These are phyloP conservation scores for Setophaga kirtlandii DNA, from an alignment of 2,113 vertebrate species.

Conservation along the genomic window DNA sequence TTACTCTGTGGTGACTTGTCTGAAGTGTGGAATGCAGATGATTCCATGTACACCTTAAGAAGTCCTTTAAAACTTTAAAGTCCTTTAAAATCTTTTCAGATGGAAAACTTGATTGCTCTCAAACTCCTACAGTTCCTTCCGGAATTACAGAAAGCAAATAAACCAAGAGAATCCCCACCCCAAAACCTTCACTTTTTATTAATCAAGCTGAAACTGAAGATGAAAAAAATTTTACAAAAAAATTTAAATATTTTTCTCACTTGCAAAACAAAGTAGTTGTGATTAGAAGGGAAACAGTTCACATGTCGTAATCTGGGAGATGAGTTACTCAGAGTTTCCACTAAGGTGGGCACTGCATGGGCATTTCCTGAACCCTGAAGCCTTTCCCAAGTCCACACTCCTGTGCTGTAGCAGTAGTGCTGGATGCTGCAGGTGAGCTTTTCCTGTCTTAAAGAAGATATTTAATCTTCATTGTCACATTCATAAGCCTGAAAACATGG, in stretches of 20 bases:
- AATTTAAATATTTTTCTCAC: not conserved
- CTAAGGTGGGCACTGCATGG: not conserved
- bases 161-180: not conserved
- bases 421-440: not conserved
- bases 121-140: not conserved
- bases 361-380: not conserved
- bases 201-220: not conserved
- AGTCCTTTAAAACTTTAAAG: not conserved
- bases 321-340: not conserved
- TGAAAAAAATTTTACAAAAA: not conserved
- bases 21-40: not conserved
- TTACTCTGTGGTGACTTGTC: not conserved
- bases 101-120: not conserved
- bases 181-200: not conserved
- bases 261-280: not conserved
- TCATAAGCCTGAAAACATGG: not conserved
- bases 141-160: not conserved
- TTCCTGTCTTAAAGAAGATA: not conserved
- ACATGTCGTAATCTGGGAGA: not conserved
- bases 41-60: not conserved
- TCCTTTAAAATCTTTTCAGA: not conserved
- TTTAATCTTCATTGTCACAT: not conserved
- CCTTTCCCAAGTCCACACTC: not conserved
- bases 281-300: not conserved
- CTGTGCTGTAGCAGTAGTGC: not conserved